These are phyloP conservation scores for Coranthus polyacanthus DNA, from an alignment of 2,797 vertebrate genomes.

Conservation along the genomic window DNA sequence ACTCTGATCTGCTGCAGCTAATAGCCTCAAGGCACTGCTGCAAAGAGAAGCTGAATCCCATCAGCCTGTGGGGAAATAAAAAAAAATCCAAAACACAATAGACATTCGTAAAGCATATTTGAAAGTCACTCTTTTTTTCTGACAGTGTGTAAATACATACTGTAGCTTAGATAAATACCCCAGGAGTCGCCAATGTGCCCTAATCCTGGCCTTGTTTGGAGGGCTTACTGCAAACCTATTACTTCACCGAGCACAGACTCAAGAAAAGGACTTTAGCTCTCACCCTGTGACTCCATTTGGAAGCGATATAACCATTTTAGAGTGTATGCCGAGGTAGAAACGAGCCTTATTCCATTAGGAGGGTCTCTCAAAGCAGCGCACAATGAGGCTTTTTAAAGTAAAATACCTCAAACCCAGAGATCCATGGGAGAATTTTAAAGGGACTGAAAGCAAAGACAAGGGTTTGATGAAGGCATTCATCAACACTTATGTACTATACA, in stretches of 20 bases:
- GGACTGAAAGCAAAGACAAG: not conserved
- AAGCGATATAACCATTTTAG: slow-evolving; percentile 41
- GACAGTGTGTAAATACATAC: slow-evolving; percentile 15
- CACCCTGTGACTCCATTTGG: slow-evolving; percentile 38
- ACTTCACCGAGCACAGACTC: slow-evolving; percentile 39
- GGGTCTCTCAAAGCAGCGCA: slow-evolving; percentile 31
- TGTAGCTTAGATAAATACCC: slow-evolving; percentile 19
- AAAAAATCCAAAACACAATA: slow-evolving; percentile 20
- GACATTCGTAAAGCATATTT: not conserved
- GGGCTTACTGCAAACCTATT: slow-evolving; percentile 51
- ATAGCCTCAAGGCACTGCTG: slow-evolving; percentile 8
- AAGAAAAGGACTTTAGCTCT: slow-evolving; percentile 18
- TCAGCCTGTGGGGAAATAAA: slow-evolving; percentile 6
- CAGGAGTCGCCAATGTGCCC: slow-evolving; percentile 5
- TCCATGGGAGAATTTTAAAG: slow-evolving; percentile 14
- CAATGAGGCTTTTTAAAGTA: slow-evolving; percentile 44
- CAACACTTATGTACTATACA: not conserved
- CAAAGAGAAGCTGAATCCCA: slow-evolving; percentile 15
- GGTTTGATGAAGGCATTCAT: not conserved
- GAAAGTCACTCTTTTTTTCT: not conserved
- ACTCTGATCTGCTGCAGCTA: slow-evolving; percentile 24
- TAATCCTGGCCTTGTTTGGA: slow-evolving; percentile 40
- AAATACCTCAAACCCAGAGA: slow-evolving; percentile 31
- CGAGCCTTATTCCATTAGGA: slow-evolving; percentile 54
- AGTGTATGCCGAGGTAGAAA: slow-evolving; percentile 31